Evolutionary conservation across 2,113 vertebrate genomes (phyloP).

Genomic region (Varanus salvator): DNA sequence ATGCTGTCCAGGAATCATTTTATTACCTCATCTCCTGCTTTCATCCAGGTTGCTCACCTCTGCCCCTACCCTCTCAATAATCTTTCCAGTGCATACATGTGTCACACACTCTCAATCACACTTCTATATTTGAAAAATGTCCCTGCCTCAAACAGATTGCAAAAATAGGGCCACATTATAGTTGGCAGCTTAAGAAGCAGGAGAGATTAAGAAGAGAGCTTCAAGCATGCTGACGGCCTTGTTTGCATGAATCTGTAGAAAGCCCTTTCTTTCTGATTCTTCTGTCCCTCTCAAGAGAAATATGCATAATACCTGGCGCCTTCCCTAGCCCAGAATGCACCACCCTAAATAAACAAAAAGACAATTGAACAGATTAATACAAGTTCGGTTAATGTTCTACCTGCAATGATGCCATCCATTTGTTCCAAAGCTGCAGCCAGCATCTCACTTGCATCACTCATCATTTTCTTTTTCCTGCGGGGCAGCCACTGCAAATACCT

Average conservation of each 20-base stretch:
- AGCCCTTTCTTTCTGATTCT: neutral
- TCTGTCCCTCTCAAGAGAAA: neutral
- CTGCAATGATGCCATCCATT: slow-evolving; percentile 99
- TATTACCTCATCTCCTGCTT: neutral
- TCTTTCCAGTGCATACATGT: neutral
- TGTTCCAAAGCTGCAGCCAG: slow-evolving; percentile 96
- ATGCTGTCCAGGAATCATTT: neutral
- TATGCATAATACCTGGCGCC: neutral
- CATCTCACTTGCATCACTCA: slow-evolving; percentile 99
- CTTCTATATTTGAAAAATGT: fast-evolving
- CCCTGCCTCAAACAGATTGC: neutral
- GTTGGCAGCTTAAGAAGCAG: slow-evolving; percentile 15
- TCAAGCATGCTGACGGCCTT: neutral
- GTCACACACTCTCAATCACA: neutral
- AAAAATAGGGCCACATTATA: neutral
- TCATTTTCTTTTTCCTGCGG: slow-evolving; percentile 83
- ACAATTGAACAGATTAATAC: neutral
- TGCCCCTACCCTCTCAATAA: neutral
- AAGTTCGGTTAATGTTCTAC: slow-evolving; percentile 70
- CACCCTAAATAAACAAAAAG: neutral
- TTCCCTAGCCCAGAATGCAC: neutral
- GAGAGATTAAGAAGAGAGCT: neutral
- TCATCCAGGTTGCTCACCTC: neutral
- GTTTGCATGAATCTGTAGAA: neutral
- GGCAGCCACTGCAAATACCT: slow-evolving; percentile 52